These are phyloP conservation scores for Crotalus tigris DNA, from an alignment of 2,113 vertebrate species.

Conservation along the genomic window DNA sequence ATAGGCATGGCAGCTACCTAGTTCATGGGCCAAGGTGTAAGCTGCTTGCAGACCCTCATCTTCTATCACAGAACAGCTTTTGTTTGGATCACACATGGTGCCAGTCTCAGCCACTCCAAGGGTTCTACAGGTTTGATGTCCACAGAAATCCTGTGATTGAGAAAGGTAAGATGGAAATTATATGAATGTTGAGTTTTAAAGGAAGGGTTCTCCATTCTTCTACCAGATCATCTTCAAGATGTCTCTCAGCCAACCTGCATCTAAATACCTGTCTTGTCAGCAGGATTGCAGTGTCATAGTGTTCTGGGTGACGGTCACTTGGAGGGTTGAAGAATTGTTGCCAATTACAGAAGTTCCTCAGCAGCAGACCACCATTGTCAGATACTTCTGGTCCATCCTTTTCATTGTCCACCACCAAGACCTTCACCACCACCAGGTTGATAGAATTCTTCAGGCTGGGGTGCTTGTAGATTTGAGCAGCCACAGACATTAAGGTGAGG, in stretches of 20 bases:
- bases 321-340: conserved; percentile 86
- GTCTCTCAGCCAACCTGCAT: neutral
- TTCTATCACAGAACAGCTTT: conserved; percentile 93
- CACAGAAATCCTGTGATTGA: conserved; percentile 85
- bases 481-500: conserved; percentile 88
- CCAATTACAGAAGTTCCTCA: conserved; percentile 95
- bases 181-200: neutral
- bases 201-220: neutral
- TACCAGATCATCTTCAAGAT: neutral
- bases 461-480: conserved; percentile 87
- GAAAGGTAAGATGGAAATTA: neutral
- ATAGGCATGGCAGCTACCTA: conserved; percentile 71
- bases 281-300: conserved; percentile 91
- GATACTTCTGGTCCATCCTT: conserved; percentile 80
- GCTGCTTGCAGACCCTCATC: conserved; percentile 92
- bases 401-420: conserved; percentile 83
- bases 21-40: conserved; percentile 91
- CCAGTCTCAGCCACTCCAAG: conserved; percentile 90
- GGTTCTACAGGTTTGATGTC: conserved; percentile 87
- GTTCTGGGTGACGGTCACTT: conserved; percentile 86
- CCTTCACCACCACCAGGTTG: conserved; percentile 87
- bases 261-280: conserved; percentile 88
- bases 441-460: conserved; percentile 91
- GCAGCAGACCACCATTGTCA: conserved; percentile 81
- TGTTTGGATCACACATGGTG: conserved; percentile 92